Evolutionary conservation across 2,888 invertebrate species (phyloP), one percentile per base, ranked within the genome.

Genomic region (Nipponacmea schrenckii): DNA sequence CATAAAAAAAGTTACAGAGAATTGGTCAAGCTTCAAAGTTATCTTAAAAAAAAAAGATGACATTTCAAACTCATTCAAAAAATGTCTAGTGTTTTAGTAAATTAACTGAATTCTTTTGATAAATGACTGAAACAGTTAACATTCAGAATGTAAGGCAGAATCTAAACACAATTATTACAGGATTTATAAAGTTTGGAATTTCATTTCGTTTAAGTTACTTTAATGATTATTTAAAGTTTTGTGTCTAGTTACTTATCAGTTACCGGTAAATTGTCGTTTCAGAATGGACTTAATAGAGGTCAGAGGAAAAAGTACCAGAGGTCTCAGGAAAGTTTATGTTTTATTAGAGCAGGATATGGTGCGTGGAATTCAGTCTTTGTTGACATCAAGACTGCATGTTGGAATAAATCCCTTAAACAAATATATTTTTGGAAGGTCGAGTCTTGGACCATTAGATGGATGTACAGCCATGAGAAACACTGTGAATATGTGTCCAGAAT

Each of bases 401-500:
- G 48, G 48, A 4, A 48, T 48, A 17, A 48, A 48, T 48, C 48
- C 48, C n/a, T 48, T 7, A n/a, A 48, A 48, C n/a, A 17, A 12
- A 69, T n/a, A 69, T 69, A 62, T 14, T 39, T n/a, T 26, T 20
- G 24, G 63, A 10, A n/a, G 44, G 26, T 63, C n/a, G 4, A 20
- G 63, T 46, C 24, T 17, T 14, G 0, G n/a, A 5, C 20, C 63
- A 17, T 8, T 69, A 20, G 69, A 64, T 63, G 69, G 69, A n/a
- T 69, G 69, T 63, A 31, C 2, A 20, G 69, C 69, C 2, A 69
- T 69, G 63, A 20, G 69, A 7, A 48, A 48, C 48, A 48, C 48
- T n/a, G 48, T 48, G 48, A 48, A 64, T 10, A 44, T 8, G 27
- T 76, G 73, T 46, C 71, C 72, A 26, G 70, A 67, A 14, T 48